Evolutionary conservation across 2,797 vertebrate genomes (phyloP), one percentile per base, ranked within the genome.

Genomic region (Sebastes taczanowskii): DNA sequence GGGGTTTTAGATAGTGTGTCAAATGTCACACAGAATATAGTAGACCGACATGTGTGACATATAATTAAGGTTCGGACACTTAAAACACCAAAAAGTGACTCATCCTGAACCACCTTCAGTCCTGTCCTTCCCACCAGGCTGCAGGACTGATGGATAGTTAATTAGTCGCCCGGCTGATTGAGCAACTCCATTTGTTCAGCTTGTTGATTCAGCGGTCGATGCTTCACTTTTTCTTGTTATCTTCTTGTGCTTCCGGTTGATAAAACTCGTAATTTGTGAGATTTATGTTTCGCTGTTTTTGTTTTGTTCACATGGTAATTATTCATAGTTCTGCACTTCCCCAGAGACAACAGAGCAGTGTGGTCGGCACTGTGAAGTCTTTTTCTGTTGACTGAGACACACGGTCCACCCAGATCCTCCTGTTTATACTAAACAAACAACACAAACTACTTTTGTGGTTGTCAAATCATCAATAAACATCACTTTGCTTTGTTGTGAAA

Each of bases 111-210:
- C 16, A 25, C 7, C 71, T 53, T 14, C 14, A 72, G 14, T 53
- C 55, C 13, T 23, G 55, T 6, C 9, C 18, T 7, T 78, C 34
- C 29, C 49, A 52, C 16, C 2, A 32, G n/a, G 74, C 16, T 77
- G 69, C 69, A 67, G 74, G 38, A 38, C 60, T 60, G 53, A 71
- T 22, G 58, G 65, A 78, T 56, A 18, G 52, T 38, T 71, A 71
- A 73, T 79, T 72, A 23, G 55, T 62, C 55, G 7, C 62, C 49
- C 1, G 11, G 38, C 53, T 60, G 76, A 75, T 76, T 69, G 79
- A 81, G 58, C 38, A 16, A 10, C 78, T 81, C 55, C 18, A 55
- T 78, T 82, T 67, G 75, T 35, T 61, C 35, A 22, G 29, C 38
- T 65, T 61, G 69, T 80, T 75, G 49, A 71, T 74, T 80, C 34